Evolutionary conservation across 2,797 vertebrate genomes (phyloP).

Genomic region (Streptopelia turtur): DNA sequence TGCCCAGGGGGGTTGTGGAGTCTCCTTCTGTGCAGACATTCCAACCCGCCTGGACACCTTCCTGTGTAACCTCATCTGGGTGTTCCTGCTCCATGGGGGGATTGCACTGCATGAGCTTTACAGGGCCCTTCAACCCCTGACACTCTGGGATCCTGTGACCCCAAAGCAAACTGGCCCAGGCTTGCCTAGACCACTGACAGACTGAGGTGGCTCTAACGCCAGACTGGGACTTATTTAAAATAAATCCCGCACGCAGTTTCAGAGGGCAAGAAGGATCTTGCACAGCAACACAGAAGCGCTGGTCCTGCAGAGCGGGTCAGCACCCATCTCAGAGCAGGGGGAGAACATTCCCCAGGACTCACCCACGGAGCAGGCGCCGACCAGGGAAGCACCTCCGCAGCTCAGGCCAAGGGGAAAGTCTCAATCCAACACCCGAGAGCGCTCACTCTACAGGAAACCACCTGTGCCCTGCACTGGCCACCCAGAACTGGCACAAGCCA

Average conservation of each 20-base stretch:
- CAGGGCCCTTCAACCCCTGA: too few relatives aligned
- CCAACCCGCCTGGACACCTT: too few relatives aligned
- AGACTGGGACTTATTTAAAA: background rate
- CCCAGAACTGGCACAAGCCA: background rate
- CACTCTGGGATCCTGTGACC: too few relatives aligned
- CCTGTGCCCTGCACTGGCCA: background rate
- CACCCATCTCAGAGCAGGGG: background rate
- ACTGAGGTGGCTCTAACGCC: background rate
- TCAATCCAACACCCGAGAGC: background rate
- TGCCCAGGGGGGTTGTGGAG: too few relatives aligned
- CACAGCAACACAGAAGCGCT: accelerated
- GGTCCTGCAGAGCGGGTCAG: background rate
- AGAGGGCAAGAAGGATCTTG: background rate
- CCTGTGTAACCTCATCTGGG: too few relatives aligned
- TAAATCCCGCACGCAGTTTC: background rate
- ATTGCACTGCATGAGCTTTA: too few relatives aligned
- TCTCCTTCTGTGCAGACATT: too few relatives aligned
- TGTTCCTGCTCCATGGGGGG: too few relatives aligned
- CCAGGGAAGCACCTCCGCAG: background rate
- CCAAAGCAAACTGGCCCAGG: background rate
- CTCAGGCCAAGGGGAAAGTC: background rate
- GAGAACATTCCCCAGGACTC: accelerated
- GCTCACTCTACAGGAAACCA: background rate
- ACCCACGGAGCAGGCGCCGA: background rate
- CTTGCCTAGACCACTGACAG: background rate